Conservation (phyloP, 2,797 vertebrate species). For the Tolypeutes matacus region DNA sequence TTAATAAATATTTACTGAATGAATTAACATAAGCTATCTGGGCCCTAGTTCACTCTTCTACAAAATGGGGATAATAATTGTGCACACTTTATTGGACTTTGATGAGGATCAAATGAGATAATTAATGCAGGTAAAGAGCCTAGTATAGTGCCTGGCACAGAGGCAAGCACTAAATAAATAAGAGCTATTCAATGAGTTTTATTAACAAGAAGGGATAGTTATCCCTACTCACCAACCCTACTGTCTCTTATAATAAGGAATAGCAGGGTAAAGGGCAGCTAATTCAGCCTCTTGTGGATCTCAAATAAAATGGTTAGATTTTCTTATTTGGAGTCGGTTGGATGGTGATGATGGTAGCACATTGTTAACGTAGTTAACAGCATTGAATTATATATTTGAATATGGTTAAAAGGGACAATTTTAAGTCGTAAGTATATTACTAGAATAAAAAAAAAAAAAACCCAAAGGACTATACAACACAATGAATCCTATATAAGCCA, state of each 20-base stretch:
- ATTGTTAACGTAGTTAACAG: background rate
- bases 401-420: too few species aligned
- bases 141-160: background rate
- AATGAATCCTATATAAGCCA: too few species aligned
- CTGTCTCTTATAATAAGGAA: background rate
- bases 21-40: constrained; percentile 14
- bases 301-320: background rate
- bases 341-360: background rate
- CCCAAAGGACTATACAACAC: background rate
- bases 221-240: background rate
- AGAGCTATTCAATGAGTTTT: constrained; percentile 11
- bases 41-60: background rate
- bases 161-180: constrained; percentile 8
- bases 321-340: background rate
- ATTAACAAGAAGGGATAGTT: background rate
- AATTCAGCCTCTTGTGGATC: background rate
- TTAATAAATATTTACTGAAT: constrained; percentile 3
- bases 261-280: background rate
- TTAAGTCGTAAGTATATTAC: too few species aligned
- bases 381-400: too few species aligned
- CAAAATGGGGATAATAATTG: too few species aligned
- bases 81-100: too few species aligned
- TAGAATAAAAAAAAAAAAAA: background rate
- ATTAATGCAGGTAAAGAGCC: background rate
- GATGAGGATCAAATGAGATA: background rate